A percentile compares a stretch with the other conserved stretches of the same genome.
Conservation (phyloP, 2,797 vertebrate genomes). For the Tachyglossus aculeatus region DNA sequence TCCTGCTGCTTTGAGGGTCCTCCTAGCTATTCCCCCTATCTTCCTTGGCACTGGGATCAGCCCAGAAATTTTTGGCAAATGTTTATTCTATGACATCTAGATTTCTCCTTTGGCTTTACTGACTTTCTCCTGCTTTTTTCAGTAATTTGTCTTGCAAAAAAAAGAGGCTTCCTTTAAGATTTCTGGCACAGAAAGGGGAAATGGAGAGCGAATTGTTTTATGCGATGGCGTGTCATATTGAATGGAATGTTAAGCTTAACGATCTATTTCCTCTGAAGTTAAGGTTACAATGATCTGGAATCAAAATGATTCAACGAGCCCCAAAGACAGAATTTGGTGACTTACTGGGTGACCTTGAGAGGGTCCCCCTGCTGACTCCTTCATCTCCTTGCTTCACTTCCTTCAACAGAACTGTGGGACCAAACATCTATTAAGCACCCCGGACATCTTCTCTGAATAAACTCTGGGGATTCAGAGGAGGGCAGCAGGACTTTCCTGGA, state of each 20-base stretch:
- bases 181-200: constrained; percentile 18
- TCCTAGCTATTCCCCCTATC: too few relatives aligned
- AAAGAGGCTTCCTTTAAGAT: constrained; percentile 21
- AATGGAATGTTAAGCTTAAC: constrained; percentile 38
- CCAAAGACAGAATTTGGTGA: constrained; percentile 58
- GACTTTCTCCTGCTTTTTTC: constrained; percentile 27
- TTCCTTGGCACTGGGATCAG: too few relatives aligned
- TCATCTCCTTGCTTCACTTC: constrained; percentile 45
- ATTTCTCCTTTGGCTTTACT: constrained; percentile 16
- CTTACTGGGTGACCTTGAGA: constrained; percentile 50
- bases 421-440: constrained; percentile 58
- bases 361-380: constrained; percentile 61
- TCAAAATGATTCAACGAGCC: constrained; percentile 51
- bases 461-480: too few relatives aligned
- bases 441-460: too few relatives aligned
- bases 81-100: constrained; percentile 10
- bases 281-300: constrained; percentile 43
- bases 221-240: constrained; percentile 44
- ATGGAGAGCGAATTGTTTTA: constrained; percentile 16
- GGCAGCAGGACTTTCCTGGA: too few relatives aligned
- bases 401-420: constrained; percentile 48
- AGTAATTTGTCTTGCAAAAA: constrained; percentile 28
- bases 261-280: constrained; percentile 55
- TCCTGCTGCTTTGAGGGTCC: too few relatives aligned
- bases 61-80: constrained; percentile 15